phyloP scores from a whole-genome alignment of 2,888 invertebrate genomes.

The Diarsia brunnea region DNA sequence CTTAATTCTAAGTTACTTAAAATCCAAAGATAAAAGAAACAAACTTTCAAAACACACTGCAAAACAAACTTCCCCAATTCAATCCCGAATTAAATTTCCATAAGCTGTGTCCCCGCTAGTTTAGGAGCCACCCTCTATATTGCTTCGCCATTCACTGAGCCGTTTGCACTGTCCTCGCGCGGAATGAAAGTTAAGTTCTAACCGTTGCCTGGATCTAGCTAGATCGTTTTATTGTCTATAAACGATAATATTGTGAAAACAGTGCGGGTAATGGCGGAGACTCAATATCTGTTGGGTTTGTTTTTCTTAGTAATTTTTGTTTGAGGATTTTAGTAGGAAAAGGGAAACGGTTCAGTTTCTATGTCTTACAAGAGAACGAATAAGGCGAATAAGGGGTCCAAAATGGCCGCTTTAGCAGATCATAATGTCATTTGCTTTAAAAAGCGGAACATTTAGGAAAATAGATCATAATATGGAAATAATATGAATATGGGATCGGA shows the following conservation, averaged over 20 bases:
- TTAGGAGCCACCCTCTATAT: constrained; percentile 57
- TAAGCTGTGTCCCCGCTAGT: constrained; percentile 48
- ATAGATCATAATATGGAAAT: too few relatives aligned
- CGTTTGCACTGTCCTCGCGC: constrained; percentile 61
- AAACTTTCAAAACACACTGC: background rate
- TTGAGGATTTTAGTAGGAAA: background rate
- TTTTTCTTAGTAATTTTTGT: background rate
- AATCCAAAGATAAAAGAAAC: background rate
- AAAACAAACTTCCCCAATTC: constrained; percentile 20
- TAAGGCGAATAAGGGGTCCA: too few relatives aligned
- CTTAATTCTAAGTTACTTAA: background rate
- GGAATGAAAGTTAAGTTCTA: constrained; percentile 64
- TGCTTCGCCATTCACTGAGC: constrained; percentile 57
- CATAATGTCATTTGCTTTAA: too few relatives aligned
- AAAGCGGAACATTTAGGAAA: too few relatives aligned
- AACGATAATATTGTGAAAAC: constrained; percentile 58
- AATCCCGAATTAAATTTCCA: constrained; percentile 37
- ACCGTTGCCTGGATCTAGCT: constrained; percentile 39
- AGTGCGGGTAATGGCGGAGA: constrained; percentile 23
- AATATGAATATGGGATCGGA: too few relatives aligned
- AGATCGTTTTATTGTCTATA: constrained; percentile 48
- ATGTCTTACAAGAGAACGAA: background rate
- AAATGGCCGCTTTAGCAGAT: too few relatives aligned
- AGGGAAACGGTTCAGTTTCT: background rate
- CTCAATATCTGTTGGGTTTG: constrained; percentile 26